Conservation (phyloP, 1,140 invertebrate species). For the Neodiprion lecontei region DNA sequence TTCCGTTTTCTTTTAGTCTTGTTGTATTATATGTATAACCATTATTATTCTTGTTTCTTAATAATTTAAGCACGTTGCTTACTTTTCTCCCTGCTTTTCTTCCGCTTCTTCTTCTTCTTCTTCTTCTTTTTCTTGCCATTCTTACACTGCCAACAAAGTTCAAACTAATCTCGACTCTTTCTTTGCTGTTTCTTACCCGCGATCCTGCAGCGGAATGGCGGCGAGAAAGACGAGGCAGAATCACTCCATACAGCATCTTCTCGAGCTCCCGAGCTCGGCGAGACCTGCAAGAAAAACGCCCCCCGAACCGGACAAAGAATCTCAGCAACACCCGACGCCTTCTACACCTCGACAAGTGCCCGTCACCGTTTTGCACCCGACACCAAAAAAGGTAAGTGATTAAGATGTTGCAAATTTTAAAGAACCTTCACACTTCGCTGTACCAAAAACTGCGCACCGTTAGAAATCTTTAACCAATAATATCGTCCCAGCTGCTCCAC, state of each 20-base stretch:
- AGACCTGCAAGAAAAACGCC: conserved; percentile 25
- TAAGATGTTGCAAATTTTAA: background rate
- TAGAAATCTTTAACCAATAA: background rate
- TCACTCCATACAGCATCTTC: conserved; percentile 58
- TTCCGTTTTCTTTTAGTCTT: too few relatives aligned
- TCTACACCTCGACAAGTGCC: conserved; percentile 54
- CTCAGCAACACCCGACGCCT: conserved; percentile 40
- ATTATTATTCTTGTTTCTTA: background rate
- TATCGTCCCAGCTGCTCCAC: background rate
- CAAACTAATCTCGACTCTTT: background rate
- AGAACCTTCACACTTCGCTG: background rate
- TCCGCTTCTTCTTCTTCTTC: background rate
- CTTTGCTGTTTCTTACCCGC: background rate
- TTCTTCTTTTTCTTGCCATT: background rate
- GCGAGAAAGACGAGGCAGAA: conserved; percentile 54
- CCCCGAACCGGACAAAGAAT: conserved; percentile 41
- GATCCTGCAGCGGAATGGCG: conserved; percentile 47
- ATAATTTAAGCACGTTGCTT: background rate
- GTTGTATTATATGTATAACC: background rate
- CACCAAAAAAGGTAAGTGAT: conserved; percentile 55
- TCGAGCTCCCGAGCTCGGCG: conserved; percentile 51
- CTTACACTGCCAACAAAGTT: too few relatives aligned
- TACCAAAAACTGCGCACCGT: background rate
- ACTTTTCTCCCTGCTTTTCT: background rate
- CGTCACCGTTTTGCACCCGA: conserved; percentile 54